Percentiles rank a stretch among this genome's conserved stretches.
These are phyloP conservation scores for Pandemis corylana DNA, from an alignment of 2,888 invertebrate genomes.

Conservation along the genomic window DNA sequence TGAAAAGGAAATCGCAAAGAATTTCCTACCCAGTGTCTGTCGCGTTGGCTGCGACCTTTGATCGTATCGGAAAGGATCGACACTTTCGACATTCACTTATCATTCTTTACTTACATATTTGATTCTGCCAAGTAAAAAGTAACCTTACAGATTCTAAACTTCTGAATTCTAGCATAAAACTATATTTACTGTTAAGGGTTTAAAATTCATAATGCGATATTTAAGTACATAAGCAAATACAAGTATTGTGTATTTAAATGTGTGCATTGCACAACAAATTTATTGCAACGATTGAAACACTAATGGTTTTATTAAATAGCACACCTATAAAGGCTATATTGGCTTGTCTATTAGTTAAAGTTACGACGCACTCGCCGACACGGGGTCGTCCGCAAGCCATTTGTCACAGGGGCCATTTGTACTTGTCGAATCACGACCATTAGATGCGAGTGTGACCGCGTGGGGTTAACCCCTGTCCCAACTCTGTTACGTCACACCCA, in stretches of 20 bases:
- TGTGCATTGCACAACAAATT: constrained; percentile 22
- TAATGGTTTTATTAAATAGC: constrained; percentile 47
- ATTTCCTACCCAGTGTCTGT: constrained; percentile 38
- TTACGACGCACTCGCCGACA: constrained; percentile 71
- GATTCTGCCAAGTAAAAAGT: constrained; percentile 51
- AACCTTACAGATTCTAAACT: constrained; percentile 53
- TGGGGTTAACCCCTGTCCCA: constrained; percentile 73
- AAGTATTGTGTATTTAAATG: constrained; percentile 13
- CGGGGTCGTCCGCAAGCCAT: constrained; percentile 81
- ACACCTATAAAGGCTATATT: constrained; percentile 69
- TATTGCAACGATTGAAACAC: constrained; percentile 22
- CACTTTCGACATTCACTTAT: constrained; percentile 71
- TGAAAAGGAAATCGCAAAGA: constrained; percentile 68
- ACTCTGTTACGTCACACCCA: constrained; percentile 62
- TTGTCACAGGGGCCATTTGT: constrained; percentile 85
- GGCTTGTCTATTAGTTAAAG: constrained; percentile 70
- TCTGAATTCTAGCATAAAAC: neutral
- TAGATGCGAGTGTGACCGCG: constrained; percentile 83
- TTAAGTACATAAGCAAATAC: constrained; percentile 4
- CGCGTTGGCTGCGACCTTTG: constrained; percentile 66
- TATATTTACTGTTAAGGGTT: neutral
- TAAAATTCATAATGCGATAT: neutral
- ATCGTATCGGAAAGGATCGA: constrained; percentile 77
- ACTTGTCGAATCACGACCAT: constrained; percentile 86
- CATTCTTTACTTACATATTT: constrained; percentile 57